These are phyloP conservation scores for Alauda arvensis DNA, from an alignment of 2,797 vertebrate genomes.

Conservation along the genomic window DNA sequence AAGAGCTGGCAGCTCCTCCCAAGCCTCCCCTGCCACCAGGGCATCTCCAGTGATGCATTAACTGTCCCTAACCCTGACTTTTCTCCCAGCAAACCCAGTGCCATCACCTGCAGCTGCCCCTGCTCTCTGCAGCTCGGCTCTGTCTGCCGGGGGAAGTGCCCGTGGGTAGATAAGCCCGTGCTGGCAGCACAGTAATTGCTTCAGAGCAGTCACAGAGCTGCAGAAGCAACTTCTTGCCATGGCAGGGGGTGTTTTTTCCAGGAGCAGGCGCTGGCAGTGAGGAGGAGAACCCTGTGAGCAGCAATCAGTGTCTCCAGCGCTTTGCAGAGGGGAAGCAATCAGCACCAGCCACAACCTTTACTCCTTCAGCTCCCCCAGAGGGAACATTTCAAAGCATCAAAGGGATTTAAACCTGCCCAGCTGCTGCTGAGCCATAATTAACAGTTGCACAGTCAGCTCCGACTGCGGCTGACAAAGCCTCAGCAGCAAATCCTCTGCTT, in stretches of 20 bases:
- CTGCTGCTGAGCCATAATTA: slow-evolving; percentile 40
- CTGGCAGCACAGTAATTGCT: background rate
- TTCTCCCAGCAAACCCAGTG: background rate
- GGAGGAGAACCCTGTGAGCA: background rate
- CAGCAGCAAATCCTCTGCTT: slow-evolving; percentile 15
- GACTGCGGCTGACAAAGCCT: slow-evolving; percentile 18
- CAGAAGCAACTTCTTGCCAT: background rate
- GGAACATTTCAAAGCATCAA: slow-evolving; percentile 3
- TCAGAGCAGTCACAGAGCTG: background rate
- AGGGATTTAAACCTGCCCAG: slow-evolving; percentile 19
- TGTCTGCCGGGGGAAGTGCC: background rate
- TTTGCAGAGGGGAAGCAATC: slow-evolving; percentile 1
- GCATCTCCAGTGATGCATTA: background rate
- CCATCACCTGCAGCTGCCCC: background rate
- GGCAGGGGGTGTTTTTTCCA: background rate
- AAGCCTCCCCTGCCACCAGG: background rate
- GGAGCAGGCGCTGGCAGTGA: background rate
- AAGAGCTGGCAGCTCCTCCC: background rate
- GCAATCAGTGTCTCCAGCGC: background rate
- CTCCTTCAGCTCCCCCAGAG: background rate
- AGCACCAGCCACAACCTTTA: slow-evolving; percentile 8
- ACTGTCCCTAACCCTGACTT: background rate
- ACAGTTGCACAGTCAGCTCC: slow-evolving; percentile 38
- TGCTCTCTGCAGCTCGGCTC: background rate
- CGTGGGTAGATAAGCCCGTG: fast-evolving